These are phyloP conservation scores for Sigmodon hispidus DNA, from an alignment of 2,113 vertebrate species.

Conservation along the genomic window DNA sequence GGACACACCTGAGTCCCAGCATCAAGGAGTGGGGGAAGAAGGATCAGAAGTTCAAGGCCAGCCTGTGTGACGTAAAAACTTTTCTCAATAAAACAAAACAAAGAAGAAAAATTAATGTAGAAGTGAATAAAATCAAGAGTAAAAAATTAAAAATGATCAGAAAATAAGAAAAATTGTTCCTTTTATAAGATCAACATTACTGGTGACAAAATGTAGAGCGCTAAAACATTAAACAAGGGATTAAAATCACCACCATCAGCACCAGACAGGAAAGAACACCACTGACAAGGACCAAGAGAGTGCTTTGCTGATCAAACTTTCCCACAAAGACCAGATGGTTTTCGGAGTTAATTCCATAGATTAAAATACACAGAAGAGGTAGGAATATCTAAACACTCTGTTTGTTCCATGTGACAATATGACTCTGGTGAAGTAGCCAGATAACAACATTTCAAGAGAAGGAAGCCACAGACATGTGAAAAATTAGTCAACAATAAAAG, in stretches of 20 bases:
- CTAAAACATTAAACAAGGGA: neutral
- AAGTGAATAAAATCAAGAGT: neutral
- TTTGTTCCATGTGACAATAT: neutral
- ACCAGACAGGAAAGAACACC: neutral
- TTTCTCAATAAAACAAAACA: neutral
- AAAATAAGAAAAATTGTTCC: neutral
- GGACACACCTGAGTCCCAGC: neutral
- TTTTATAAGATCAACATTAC: neutral
- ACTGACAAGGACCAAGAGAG: too few relatives aligned
- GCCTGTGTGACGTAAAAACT: neutral
- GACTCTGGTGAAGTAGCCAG: neutral
- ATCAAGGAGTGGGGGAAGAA: neutral
- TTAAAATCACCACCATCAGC: neutral
- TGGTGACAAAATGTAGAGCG: neutral
- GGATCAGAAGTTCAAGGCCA: neutral
- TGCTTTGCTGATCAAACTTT: neutral
- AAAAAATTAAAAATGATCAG: neutral
- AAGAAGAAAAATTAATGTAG: neutral
- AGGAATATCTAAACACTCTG: neutral
- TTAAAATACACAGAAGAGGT: neutral
- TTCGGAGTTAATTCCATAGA: neutral
- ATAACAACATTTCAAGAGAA: neutral
- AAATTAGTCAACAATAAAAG: neutral
- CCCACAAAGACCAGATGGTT: neutral
- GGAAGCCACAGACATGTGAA: fast-evolving